Base-by-base conservation (phyloP, 2,113 vertebrate species). In the Pungitius pungitius region DNA sequence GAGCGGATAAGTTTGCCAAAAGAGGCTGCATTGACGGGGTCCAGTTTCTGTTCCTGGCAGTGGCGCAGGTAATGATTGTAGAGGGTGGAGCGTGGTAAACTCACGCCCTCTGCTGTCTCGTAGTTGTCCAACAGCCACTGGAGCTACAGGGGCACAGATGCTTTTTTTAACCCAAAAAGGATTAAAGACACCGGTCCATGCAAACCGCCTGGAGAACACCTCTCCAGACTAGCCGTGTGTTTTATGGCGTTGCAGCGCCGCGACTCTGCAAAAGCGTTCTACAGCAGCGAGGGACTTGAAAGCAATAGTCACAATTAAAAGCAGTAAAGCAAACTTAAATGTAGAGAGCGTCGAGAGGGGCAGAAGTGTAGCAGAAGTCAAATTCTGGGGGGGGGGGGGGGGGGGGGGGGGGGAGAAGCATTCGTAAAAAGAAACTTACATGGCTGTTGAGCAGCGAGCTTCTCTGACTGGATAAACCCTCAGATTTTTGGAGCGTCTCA, bases 361-460 rank as follows among this genome's bases (percentile, higher is more conserved):
- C 54, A 76, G 82, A 65, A 60, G 74, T 71, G 59, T 10, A 56
- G 77, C 73, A 69, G 59, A 83, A 75, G 64, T 58, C 49, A 59
- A 62, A 56, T 35, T 59, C n/a, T n/a, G n/a, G n/a, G n/a, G n/a
- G n/a, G n/a, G n/a, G n/a, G n/a, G n/a, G n/a, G n/a, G n/a, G n/a
- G n/a, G n/a, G n/a, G n/a, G 83, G 45, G 75, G 30, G 26, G 78
- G 62, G 69, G 77, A 55, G 76, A 47, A 63, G 80, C 85, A 45
- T 62, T 85, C 18, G 52, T 78, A 73, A 88, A 58, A 90, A 83
- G 89, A 85, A 93, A 99, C 97, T 99, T 98, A 99, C 98, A 96
- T 99, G 97, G 95, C 98, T 99, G 96, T 98, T 99, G 95, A 99
- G 96, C 93, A 99, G 95, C 88, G 95, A 96, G 94, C 96, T 98